A percentile compares a stretch with the other conserved stretches of the same genome.
These are phyloP conservation scores for Acanthurus lineatus DNA, from an alignment of 2,797 vertebrate genomes.

Conservation along the genomic window DNA sequence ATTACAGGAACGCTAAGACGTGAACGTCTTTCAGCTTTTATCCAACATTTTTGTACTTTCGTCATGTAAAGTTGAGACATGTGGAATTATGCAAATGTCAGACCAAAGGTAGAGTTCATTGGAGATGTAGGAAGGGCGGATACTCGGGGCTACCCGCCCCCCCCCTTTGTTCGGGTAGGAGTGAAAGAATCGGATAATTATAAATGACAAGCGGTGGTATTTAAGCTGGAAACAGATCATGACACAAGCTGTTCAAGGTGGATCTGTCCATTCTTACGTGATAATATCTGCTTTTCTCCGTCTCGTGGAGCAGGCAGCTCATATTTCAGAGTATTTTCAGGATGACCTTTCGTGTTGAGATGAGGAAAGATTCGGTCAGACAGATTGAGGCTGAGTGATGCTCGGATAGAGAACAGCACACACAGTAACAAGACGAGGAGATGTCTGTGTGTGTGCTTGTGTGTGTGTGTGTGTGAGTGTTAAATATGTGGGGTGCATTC, in stretches of 20 bases:
- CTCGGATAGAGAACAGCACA: constrained; percentile 25
- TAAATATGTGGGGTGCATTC: constrained; percentile 32
- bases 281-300: constrained; percentile 23
- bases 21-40: constrained; percentile 17
- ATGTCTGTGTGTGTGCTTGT: neutral
- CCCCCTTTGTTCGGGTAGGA: constrained; percentile 34
- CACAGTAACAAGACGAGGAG: constrained; percentile 15
- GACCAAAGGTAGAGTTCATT: constrained; percentile 42
- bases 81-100: constrained; percentile 1
- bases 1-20: constrained; percentile 1
- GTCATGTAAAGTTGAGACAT: neutral
- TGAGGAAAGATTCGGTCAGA: constrained; percentile 49
- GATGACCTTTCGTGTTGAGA: constrained; percentile 60
- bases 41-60: neutral
- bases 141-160: constrained; percentile 21
- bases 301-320: constrained; percentile 44
- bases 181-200: constrained; percentile 31
- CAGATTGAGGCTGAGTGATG: constrained; percentile 47
- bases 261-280: constrained; percentile 35
- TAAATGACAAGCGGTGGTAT: constrained; percentile 59
- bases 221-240: constrained; percentile 44
- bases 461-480: constrained; percentile 21
- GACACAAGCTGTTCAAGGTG: constrained; percentile 11
- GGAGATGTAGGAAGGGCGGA: neutral
- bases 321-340: constrained; percentile 55